Evolutionary conservation across 2,113 vertebrate genomes (phyloP).

Genomic region (Pampusana beccarii): DNA sequence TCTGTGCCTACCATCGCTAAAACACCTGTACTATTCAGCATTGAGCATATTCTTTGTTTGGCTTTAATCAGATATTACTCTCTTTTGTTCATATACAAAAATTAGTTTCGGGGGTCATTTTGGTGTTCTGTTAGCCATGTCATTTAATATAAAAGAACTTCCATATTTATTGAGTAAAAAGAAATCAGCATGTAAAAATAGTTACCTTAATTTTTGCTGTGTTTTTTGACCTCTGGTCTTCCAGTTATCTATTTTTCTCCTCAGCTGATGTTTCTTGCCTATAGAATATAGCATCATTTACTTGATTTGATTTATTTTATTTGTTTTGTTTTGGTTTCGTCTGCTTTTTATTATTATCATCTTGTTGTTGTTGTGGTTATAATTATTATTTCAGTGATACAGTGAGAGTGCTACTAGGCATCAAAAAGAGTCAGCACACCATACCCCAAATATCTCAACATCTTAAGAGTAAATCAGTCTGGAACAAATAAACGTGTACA

Average conservation of each 20-base stretch:
- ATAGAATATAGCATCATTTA: neutral
- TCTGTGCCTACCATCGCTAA: neutral
- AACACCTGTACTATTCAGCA: fast-evolving
- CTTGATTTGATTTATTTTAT: neutral
- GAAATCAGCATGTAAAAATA: neutral
- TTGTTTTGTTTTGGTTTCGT: neutral
- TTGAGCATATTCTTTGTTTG: neutral
- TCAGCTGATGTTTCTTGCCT: neutral
- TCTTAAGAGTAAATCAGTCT: neutral
- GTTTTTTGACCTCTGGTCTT: neutral
- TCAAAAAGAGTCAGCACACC: neutral
- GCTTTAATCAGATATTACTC: neutral
- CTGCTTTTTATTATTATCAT: neutral
- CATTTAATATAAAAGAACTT: neutral
- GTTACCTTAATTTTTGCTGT: neutral
- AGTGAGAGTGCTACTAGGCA: neutral
- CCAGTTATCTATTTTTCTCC: neutral
- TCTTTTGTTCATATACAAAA: neutral
- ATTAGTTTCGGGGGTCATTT: neutral
- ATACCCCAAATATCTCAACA: neutral
- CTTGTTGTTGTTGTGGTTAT: neutral
- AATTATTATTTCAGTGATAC: neutral
- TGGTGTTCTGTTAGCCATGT: neutral
- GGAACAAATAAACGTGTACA: neutral
- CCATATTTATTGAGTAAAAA: neutral